Percentiles rank a stretch among this genome's conserved stretches.
Evolutionary conservation across 2,797 vertebrate species (phyloP).

Genomic region (Anomalospiza imberbis): DNA sequence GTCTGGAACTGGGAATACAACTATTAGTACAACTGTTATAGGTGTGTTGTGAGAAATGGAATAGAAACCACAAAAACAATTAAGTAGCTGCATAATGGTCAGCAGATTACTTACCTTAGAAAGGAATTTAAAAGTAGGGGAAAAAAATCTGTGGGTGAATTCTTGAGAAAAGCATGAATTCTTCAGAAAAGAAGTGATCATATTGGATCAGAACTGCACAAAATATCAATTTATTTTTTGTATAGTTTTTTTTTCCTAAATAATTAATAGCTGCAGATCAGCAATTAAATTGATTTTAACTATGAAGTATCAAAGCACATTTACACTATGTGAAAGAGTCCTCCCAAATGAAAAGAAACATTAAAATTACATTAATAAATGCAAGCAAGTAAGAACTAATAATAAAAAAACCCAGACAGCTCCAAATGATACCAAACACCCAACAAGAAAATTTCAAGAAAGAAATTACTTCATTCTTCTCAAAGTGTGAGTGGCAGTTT

Average conservation of each 20-base stretch:
- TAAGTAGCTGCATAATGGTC: not conserved
- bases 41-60: not conserved
- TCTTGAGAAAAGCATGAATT: not conserved
- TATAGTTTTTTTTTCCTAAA: not conserved
- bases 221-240: not conserved
- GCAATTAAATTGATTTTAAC: not conserved
- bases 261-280: not conserved
- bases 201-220: not conserved
- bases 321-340: not conserved
- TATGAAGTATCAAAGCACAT: not conserved
- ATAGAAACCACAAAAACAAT: not conserved
- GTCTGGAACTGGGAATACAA: not conserved
- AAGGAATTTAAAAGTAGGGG: not conserved
- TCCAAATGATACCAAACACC: not conserved
- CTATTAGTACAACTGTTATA: no score
- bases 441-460: not conserved
- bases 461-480: not conserved
- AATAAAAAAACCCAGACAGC: not conserved
- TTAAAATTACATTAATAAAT: not conserved
- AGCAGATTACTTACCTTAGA: not conserved
- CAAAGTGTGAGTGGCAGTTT: not conserved
- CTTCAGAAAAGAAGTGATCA: not conserved
- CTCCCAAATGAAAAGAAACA: not conserved
- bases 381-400: not conserved
- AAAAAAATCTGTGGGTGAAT: not conserved